Base-by-base conservation (phyloP, 2,797 vertebrate genomes). In the Labroides dimidiatus region DNA sequence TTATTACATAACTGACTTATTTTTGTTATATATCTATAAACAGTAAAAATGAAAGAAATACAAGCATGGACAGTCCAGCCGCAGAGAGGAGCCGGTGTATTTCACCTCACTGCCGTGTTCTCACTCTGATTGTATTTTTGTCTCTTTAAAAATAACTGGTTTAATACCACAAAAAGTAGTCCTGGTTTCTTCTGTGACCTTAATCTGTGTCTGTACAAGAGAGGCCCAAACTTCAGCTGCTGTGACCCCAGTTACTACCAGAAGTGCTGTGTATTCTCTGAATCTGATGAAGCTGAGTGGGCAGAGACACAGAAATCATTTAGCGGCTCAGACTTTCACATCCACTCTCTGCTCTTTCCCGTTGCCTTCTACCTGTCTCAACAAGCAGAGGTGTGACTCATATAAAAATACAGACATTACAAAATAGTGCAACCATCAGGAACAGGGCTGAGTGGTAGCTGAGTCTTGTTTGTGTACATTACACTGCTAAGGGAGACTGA, bases 301-400 rank as follows among this genome's bases (percentile, higher is more conserved):
- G 45, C 20, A 44, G 23, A 66, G 36, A 59, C 48, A 44, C 4
- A 54, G 41, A 24, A 51, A 37, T 57, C 27, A 51, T 43, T 19
- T 44, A 43, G 37, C 44, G 45, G 57, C 51, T 51, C 50, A 39
- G 36, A 56, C 42, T 45, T 67, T 57, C 45, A 57, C 23, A 21
- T 57, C 37, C 23, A 6, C 66, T 45, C n/a, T 50, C 17, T 56
- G 16, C 51, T 21, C 16, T 42, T 4, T 69, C 64, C 33, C 10
- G 49, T 5, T 36, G 41, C 42, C 14, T 33, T 41, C n/a, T 65
- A 16, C 36, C 50, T 36, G 66, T 55, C 73, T 70, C 61, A 65
- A 49, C 48, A 49, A 52, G 50, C 55, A 51, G 56, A 45, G 30
- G 50, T 42, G 23, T 72, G 73, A 70, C 58, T 76, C 61, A 65